Percentiles rank a stretch among this genome's conserved stretches.
phyloP scores from a whole-genome alignment of 2,888 invertebrate genomes.

The Pecten maximus region DNA sequence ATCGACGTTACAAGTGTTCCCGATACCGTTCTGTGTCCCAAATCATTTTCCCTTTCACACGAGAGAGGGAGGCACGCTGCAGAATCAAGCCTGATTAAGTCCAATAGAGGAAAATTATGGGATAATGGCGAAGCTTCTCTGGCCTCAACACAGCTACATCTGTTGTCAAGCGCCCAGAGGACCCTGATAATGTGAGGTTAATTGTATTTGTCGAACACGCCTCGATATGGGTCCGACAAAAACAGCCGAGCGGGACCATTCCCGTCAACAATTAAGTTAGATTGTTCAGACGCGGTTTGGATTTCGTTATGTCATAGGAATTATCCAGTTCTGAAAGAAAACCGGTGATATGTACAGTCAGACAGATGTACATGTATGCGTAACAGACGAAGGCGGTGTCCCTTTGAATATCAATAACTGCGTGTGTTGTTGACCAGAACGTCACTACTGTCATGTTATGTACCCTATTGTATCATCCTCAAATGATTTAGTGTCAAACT shows the following conservation, averaged over 20 bases:
- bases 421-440: not conserved
- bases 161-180: slow-evolving; percentile 31
- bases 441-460: not conserved
- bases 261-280: not conserved
- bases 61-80: slow-evolving; percentile 1
- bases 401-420: not conserved
- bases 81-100: slow-evolving; percentile 35
- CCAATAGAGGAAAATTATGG: slow-evolving; percentile 15
- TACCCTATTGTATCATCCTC: not conserved
- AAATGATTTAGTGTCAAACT: slow-evolving; percentile 6
- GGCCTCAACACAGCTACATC: slow-evolving; percentile 25
- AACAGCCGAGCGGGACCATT: slow-evolving; percentile 15
- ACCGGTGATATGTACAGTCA: not conserved
- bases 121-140: not conserved
- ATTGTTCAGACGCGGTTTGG: slow-evolving; percentile 26
- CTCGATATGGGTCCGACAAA: slow-evolving; percentile 35
- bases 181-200: slow-evolving; percentile 24
- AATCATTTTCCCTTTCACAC: slow-evolving; percentile 15
- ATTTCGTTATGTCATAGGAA: slow-evolving; percentile 32
- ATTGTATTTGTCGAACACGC: slow-evolving; percentile 31
- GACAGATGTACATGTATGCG: slow-evolving; percentile 4
- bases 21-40: not conserved
- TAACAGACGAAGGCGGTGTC: not conserved
- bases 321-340: not conserved
- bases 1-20: slow-evolving; percentile 16